Evolutionary conservation across 2,797 vertebrate species (phyloP).

Genomic region (Halcyon smyrnensis): DNA sequence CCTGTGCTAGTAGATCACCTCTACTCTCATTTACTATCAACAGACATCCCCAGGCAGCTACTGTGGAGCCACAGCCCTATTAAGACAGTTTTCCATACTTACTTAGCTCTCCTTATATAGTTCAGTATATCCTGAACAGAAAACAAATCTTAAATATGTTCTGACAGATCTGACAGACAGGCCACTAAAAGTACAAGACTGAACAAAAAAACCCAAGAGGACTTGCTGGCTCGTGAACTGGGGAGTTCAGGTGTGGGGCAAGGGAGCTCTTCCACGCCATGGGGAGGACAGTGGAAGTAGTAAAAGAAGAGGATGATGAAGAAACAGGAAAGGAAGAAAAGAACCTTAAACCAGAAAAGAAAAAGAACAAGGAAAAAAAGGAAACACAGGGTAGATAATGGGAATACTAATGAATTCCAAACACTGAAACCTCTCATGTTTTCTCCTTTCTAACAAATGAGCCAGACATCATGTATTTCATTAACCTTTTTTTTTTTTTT

Average conservation of each 20-base stretch:
- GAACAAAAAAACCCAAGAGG: neutral
- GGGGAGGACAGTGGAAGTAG: neutral
- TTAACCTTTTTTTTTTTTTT: neutral
- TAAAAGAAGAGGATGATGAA: neutral
- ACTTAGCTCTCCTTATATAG: neutral
- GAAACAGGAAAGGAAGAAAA: neutral
- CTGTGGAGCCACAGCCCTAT: neutral
- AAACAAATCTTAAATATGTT: neutral
- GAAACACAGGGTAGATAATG: neutral
- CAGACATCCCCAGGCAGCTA: neutral
- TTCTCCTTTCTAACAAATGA: neutral
- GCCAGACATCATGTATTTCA: neutral
- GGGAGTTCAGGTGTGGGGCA: neutral
- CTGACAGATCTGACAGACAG: neutral
- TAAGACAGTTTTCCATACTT: neutral
- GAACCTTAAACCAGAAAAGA: neutral
- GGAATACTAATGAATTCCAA: neutral
- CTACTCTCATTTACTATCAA: neutral
- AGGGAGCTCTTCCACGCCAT: neutral
- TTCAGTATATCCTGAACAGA: neutral
- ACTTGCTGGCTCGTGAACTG: neutral
- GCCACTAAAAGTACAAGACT: neutral
- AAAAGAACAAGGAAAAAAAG: neutral
- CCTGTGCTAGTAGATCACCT: neutral
- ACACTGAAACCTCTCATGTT: neutral